Evolutionary conservation across 2,113 vertebrate genomes (phyloP), one percentile per base, ranked within the genome.

Genomic region (Catagonus wagneri): DNA sequence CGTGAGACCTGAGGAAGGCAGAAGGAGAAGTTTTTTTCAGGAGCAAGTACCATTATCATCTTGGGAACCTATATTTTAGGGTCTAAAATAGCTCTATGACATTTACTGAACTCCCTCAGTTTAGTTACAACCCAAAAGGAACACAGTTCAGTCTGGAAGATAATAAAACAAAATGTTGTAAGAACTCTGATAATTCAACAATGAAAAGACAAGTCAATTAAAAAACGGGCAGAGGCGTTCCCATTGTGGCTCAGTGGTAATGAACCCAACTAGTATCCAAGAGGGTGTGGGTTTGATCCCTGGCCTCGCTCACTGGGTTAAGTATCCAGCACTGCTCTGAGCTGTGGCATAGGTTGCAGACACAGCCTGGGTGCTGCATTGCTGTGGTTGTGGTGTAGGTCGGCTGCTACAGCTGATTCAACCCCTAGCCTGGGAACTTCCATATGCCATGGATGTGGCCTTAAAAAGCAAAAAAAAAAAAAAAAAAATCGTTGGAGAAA

Each of bases 1-100:
- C 0, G 99, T 99, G 92, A 99, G 98, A 75, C 99, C 99, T 99
- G 97, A 2, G 3, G 97, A 4, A 1, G 23, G 65, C 0, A 96
- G 83, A 95, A 9, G 63, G 34, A 96, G 34, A 91, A 19, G 9
- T 2, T 3, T 25, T 25, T 1, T 83, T 80, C 23, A 32, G 27
- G 68, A 74, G 34, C 25, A 54, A 54, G n/a, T 39, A 58, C 39
- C n/a, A 44, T 2, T 19, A 39, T 52, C 56, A 76, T 14, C 23
- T 25, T 32, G 27, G 27, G 72, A 63, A 9, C 1, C 22, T 75
- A 2, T n/a, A 32, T 32, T 39, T 58, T 15, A 80, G 61, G 44
- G 7, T 68, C 39, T 52, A 79, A 63, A 71, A 50, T 8, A 79
- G 54, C n/a, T 71, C 81, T 32, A n/a, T 0, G 32, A 50, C 61